Conservation (phyloP, 2,888 invertebrate genomes). For the Hoplodrina ambigua region DNA sequence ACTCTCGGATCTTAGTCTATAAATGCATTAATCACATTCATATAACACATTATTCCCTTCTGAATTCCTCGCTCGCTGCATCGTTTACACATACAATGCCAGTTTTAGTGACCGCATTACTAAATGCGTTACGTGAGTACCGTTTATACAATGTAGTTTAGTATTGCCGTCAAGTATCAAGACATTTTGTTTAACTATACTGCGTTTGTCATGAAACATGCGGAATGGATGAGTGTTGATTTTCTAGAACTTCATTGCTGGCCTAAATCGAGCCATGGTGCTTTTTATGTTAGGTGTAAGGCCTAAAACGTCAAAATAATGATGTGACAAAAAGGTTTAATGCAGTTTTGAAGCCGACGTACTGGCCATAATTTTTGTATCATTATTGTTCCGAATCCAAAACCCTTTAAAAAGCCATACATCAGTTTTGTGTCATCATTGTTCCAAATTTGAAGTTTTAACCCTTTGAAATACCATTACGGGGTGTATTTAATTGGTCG, state of each 20-base stretch:
- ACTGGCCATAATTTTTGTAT: no score
- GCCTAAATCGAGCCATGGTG: no score
- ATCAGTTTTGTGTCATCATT: no score
- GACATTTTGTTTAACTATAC: slow-evolving; percentile 8
- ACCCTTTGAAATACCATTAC: no score
- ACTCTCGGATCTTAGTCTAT: not conserved
- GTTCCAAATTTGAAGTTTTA: no score
- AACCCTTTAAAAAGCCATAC: no score
- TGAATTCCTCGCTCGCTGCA: not conserved
- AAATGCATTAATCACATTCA: slow-evolving; percentile 6
- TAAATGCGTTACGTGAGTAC: slow-evolving; percentile 7
- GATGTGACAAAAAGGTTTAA: no score
- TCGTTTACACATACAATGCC: slow-evolving; percentile 12
- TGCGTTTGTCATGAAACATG: slow-evolving; percentile 14
- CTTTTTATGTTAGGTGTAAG: no score
- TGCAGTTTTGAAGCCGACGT: no score
- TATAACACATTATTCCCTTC: slow-evolving; percentile 16
- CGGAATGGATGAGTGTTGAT: not conserved
- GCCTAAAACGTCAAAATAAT: no score
- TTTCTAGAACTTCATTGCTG: not conserved
- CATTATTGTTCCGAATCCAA: no score
- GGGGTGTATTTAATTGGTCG: no score
- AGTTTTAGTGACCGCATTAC: slow-evolving; percentile 36
- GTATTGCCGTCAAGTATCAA: slow-evolving; percentile 15
- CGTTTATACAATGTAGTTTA: slow-evolving; percentile 49